Conservation (phyloP, 2,888 invertebrate species). For the Melipona bicolor region DNA sequence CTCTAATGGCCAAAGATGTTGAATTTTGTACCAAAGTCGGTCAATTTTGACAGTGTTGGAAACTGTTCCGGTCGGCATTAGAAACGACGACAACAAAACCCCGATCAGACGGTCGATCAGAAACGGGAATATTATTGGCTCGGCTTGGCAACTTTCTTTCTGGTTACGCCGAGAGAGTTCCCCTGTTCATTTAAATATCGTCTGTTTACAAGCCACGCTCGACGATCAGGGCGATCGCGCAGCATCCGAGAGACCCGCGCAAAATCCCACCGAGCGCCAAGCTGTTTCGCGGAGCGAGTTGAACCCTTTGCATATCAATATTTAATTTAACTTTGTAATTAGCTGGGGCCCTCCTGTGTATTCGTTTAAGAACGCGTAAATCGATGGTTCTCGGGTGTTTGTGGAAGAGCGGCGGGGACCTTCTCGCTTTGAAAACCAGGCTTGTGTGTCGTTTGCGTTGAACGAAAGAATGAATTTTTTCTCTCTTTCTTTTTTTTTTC, state of each 20-base stretch:
- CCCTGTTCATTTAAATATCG: slow-evolving; percentile 35
- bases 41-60: neutral
- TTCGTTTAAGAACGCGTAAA: slow-evolving; percentile 43
- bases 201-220: slow-evolving; percentile 24
- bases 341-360: slow-evolving; percentile 6
- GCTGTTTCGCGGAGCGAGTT: slow-evolving; percentile 31
- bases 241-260: slow-evolving; percentile 2
- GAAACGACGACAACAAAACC: neutral
- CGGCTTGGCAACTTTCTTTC: slow-evolving; percentile 15
- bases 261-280: slow-evolving; percentile 35
- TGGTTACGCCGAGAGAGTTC: slow-evolving; percentile 24
- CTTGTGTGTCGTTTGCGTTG: neutral
- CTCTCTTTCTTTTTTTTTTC: too few species aligned
- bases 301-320: slow-evolving; percentile 52
- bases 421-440: neutral
- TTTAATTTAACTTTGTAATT: slow-evolving; percentile 58
- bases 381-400: slow-evolving; percentile 20
- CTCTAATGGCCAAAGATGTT: too few species aligned
- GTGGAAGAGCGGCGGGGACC: neutral
- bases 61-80: too few species aligned
- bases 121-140: neutral
- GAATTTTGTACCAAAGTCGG: neutral
- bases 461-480: neutral
- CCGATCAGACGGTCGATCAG: too few species aligned
- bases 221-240: slow-evolving; percentile 29